Base-by-base conservation (phyloP, 2,113 vertebrate species). In the Microtus ochrogaster region DNA sequence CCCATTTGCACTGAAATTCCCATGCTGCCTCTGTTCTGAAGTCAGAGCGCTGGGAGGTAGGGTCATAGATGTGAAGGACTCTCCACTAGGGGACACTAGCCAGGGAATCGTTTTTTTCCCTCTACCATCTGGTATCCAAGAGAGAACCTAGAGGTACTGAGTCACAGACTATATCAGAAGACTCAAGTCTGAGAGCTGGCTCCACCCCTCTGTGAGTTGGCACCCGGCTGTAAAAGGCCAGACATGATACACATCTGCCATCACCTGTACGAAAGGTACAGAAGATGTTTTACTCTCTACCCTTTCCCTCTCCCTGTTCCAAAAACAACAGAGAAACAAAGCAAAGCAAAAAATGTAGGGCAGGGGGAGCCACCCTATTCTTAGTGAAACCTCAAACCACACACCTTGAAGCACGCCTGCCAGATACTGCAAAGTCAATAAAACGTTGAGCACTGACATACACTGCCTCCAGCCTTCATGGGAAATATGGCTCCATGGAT, bases 371-470 rank as follows among this genome's bases (percentile, higher is more conserved):
- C 55, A 24, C 26, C 94, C 79, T n/a, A 5, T 74, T 92, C 94
- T 93, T 97, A 95, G 96, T 94, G 87, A 94, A 96, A 94, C 93
- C 63, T 91, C 94, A 96, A 79, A 88, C 96, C 90, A 93, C 95
- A 98, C 87, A 74, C 93, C 55, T 28, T 94, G 44, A 95, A 81
- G 19, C 41, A 65, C 83, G 58, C 44, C 72, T 92, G 76, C 90
- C 90, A 95, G 89, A 87, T 65, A 61, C 65, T 94, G 74, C 83
- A 81, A 72, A 90, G 63, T 47, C 47, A 74, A 52, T 66, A 79
- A 89, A 72, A 66, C n/a, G 33, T 44, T 79, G 36, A 92, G 30
- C 52, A 44, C 72, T 6, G 8, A 3, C 3, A 5, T 16, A 10
- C 26, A 26, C n/a, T 81, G 72, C 70, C 84, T 72, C 74, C 58